phyloP scores from a whole-genome alignment of 2,888 invertebrate genomes.

The Phaonia tiefii region DNA sequence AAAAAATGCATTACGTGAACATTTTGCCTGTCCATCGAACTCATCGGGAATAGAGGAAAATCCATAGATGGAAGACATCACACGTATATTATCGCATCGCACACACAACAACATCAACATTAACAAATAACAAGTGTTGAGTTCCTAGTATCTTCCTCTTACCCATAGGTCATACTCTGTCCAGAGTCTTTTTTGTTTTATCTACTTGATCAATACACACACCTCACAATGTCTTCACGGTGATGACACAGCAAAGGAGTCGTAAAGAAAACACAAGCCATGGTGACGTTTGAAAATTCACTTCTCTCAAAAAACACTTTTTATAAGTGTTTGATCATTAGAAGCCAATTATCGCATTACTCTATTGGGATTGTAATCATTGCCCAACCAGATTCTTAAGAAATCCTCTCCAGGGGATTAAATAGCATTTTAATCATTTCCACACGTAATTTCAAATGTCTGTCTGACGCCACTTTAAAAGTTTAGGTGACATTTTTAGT shows the following conservation, averaged over 20 bases:
- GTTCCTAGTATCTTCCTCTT: too few species aligned
- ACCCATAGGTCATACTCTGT: not conserved
- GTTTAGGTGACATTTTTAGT: constrained; percentile 8
- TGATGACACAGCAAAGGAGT: constrained; percentile 30
- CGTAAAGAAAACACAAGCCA: constrained; percentile 46
- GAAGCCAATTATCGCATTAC: constrained; percentile 44
- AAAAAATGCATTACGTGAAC: constrained; percentile 51
- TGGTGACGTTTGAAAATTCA: not conserved
- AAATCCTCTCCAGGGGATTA: not conserved
- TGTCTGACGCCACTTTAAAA: constrained; percentile 20
- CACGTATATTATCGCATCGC: not conserved
- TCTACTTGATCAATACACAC: constrained; percentile 22
- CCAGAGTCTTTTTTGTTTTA: not conserved
- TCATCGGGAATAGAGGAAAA: too few species aligned
- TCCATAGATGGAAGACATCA: too few species aligned
- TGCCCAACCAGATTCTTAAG: not conserved
- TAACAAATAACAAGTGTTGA: constrained; percentile 9
- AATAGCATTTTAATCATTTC: constrained; percentile 28
- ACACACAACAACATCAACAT: not conserved
- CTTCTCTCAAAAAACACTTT: too few species aligned
- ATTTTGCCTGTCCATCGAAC: constrained; percentile 4
- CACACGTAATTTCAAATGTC: not conserved
- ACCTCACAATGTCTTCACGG: constrained; percentile 3
- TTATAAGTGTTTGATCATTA: constrained; percentile 49
- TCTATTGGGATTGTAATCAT: not conserved